A percentile compares a stretch with the other conserved stretches of the same genome.
These are phyloP conservation scores for Drosophila neotestacea DNA, from an alignment of 2,888 invertebrate species.

Conservation along the genomic window DNA sequence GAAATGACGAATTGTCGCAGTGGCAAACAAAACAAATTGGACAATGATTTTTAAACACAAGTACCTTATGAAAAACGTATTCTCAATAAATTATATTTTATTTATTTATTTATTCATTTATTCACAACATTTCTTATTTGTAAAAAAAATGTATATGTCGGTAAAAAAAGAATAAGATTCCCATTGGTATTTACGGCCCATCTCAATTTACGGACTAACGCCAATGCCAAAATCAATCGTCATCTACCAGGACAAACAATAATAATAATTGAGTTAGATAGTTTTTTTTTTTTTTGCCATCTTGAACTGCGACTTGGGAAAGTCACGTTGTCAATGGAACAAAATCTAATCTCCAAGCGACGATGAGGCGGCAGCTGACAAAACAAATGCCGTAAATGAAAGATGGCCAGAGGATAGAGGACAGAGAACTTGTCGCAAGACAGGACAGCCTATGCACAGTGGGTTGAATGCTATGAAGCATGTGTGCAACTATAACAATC, in stretches of 20 bases:
- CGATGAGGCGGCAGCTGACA: slow-evolving; percentile 61
- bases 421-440: slow-evolving; percentile 41
- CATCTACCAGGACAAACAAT: slow-evolving; percentile 54
- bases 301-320: slow-evolving; percentile 36
- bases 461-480: slow-evolving; percentile 4
- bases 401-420: slow-evolving; percentile 52
- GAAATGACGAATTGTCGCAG: not conserved
- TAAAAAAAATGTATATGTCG: not conserved
- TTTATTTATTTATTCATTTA: no score
- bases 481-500: not conserved
- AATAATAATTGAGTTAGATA: slow-evolving; percentile 76
- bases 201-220: slow-evolving; percentile 53
- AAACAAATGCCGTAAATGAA: slow-evolving; percentile 78
- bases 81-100: not conserved
- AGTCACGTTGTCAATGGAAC: slow-evolving; percentile 65
- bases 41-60: not conserved
- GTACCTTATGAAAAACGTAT: not conserved
- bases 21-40: not conserved
- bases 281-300: slow-evolving; percentile 43
- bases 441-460: slow-evolving; percentile 39
- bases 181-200: slow-evolving; percentile 30
- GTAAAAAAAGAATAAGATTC: slow-evolving; percentile 4
- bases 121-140: not conserved
- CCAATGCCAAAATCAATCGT: slow-evolving; percentile 54
- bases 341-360: slow-evolving; percentile 69